A percentile compares a stretch with the other conserved stretches of the same genome.
phyloP scores from a whole-genome alignment of 2,113 vertebrate genomes.

The Glaucomys volans region DNA sequence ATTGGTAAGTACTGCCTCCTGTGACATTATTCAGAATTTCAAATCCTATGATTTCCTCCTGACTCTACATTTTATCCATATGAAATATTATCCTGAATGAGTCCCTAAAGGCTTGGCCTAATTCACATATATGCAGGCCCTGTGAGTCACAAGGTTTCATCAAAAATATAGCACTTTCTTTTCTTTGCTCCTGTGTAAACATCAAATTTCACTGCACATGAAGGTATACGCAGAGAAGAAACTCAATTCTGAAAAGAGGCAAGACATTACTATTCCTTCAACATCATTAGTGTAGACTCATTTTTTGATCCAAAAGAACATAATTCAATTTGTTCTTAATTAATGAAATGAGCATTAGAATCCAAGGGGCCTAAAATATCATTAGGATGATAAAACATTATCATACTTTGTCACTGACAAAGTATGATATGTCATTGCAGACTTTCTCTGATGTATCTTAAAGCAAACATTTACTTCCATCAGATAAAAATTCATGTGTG shows the following conservation, averaged over 20 bases:
- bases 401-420: background rate
- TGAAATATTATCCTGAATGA: background rate
- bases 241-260: background rate
- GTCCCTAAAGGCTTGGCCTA: background rate
- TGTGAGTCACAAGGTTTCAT: background rate
- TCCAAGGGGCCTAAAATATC: background rate
- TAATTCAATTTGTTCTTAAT: conserved; percentile 10
- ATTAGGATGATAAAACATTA: background rate
- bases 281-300: background rate
- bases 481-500: background rate
- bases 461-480: background rate
- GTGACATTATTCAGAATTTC: background rate
- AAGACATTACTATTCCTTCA: background rate
- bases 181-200: conserved; percentile 34
- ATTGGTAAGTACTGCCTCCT: background rate
- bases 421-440: background rate
- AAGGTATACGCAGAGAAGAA: background rate
- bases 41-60: background rate
- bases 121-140: conserved; percentile 1
- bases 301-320: background rate
- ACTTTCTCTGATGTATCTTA: background rate
- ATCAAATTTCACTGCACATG: conserved; percentile 1
- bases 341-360: background rate
- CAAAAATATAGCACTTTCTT: background rate
- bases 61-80: background rate